phyloP scores from a whole-genome alignment of 1,140 invertebrate genomes.

The Drosophila seguyi region DNA sequence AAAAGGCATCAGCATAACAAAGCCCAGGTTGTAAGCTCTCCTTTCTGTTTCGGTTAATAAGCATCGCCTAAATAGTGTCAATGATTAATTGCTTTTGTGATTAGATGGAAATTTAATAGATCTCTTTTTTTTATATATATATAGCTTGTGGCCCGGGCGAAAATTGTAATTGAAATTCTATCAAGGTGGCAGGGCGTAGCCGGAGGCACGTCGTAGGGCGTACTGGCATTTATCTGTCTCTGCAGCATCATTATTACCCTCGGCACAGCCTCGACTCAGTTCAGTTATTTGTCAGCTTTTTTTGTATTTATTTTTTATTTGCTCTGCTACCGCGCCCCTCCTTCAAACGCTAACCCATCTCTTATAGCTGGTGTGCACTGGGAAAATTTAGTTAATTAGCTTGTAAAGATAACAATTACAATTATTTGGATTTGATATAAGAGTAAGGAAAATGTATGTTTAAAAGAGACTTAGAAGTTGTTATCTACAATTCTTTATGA shows the following conservation, averaged over 20 bases:
- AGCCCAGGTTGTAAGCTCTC: constrained; percentile 68
- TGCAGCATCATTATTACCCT: constrained; percentile 78
- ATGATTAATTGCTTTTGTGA: constrained; percentile 84
- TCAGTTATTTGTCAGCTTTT: constrained; percentile 69
- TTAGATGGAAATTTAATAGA: constrained; percentile 83
- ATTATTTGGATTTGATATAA: neutral
- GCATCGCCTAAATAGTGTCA: constrained; percentile 67
- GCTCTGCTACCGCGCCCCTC: constrained; percentile 28
- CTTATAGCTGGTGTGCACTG: neutral
- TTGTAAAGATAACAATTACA: neutral
- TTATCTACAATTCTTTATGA: neutral
- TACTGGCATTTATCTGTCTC: constrained; percentile 33
- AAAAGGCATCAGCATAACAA: constrained; percentile 81
- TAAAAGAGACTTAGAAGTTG: neutral
- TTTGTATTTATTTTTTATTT: constrained; percentile 33
- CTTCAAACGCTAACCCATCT: constrained; percentile 5
- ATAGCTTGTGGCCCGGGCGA: constrained; percentile 46
- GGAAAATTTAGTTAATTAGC: neutral
- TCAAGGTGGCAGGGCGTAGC: constrained; percentile 60
- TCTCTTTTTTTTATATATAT: constrained; percentile 35
- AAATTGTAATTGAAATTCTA: constrained; percentile 81
- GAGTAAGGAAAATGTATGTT: neutral
- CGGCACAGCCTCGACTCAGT: constrained; percentile 23
- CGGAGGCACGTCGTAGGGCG: constrained; percentile 39
- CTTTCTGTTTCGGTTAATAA: constrained; percentile 47